Conservation (phyloP, 2,888 invertebrate genomes). For the Augochlorella aurata region DNA sequence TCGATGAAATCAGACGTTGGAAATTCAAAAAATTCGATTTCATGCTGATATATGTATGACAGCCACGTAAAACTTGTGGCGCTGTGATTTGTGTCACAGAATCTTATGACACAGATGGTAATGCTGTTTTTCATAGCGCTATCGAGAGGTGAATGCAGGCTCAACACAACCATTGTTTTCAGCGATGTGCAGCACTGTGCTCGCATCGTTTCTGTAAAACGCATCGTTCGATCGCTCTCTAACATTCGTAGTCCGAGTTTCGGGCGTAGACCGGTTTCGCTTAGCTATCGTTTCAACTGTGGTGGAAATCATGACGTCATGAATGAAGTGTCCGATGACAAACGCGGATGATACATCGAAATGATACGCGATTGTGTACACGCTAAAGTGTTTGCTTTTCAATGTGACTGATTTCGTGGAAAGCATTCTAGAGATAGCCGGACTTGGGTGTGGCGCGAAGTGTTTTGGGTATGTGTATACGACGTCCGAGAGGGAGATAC, state of each 20-base stretch:
- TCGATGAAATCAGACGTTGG: neutral
- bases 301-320: slow-evolving; percentile 77
- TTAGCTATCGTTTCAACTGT: slow-evolving; percentile 58
- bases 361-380: slow-evolving; percentile 49
- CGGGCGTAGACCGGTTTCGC: slow-evolving; percentile 66
- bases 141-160: neutral
- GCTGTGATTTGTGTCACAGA: neutral
- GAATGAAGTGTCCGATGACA: slow-evolving; percentile 69
- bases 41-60: neutral
- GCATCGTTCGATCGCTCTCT: slow-evolving; percentile 6
- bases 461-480: no score
- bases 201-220: neutral
- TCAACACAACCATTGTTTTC: neutral
- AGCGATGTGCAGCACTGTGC: neutral
- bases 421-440: slow-evolving; percentile 4
- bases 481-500: no score
- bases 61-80: neutral
- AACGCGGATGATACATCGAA: slow-evolving; percentile 62
- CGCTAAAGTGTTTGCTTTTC: slow-evolving; percentile 31
- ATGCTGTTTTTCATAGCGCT: slow-evolving; percentile 1
- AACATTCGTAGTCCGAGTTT: slow-evolving; percentile 41
- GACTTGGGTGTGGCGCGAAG: no score
- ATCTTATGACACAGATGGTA: neutral
- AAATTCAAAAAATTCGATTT: neutral
- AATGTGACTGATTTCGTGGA: slow-evolving; percentile 33